Conservation (phyloP, 1,140 invertebrate species). For the Homarus americanus region DNA sequence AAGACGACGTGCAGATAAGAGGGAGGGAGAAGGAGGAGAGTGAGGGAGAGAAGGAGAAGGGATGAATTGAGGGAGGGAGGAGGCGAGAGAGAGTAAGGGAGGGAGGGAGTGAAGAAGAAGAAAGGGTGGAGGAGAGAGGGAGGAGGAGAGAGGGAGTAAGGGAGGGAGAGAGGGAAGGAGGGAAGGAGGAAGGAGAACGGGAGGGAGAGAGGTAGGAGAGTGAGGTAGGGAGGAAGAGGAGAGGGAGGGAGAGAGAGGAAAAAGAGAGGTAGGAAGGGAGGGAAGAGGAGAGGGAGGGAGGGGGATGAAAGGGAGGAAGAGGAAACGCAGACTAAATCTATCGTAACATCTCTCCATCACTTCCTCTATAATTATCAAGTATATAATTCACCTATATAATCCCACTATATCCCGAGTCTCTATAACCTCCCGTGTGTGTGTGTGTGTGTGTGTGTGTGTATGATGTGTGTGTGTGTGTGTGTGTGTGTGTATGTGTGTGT, state of each 20-base stretch:
- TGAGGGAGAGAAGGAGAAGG: not conserved
- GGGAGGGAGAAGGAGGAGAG: not conserved
- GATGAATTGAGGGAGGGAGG: not conserved
- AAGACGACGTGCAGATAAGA: constrained; percentile 17
- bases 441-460: constrained; percentile 38
- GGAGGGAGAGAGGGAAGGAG: not conserved
- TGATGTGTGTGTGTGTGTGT: not conserved
- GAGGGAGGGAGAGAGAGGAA: not conserved
- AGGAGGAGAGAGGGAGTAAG: not conserved
- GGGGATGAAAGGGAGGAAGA: not conserved
- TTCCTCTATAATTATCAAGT: too few relatives aligned
- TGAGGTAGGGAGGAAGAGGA: not conserved
- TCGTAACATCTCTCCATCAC: too few relatives aligned
- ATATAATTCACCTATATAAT: too few relatives aligned
- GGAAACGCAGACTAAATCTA: too few relatives aligned
- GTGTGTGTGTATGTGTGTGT: not conserved
- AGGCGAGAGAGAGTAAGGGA: not conserved
- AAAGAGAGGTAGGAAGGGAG: not conserved
- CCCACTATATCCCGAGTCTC: too few relatives aligned
- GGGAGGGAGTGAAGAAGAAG: not conserved
- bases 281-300: not conserved
- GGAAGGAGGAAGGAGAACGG: not conserved
- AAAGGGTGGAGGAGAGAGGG: too few relatives aligned
- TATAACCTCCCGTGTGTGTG: not conserved
- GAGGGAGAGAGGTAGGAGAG: not conserved